phyloP scores from a whole-genome alignment of 2,888 invertebrate species.

The Callyntrura guangdongensis region DNA sequence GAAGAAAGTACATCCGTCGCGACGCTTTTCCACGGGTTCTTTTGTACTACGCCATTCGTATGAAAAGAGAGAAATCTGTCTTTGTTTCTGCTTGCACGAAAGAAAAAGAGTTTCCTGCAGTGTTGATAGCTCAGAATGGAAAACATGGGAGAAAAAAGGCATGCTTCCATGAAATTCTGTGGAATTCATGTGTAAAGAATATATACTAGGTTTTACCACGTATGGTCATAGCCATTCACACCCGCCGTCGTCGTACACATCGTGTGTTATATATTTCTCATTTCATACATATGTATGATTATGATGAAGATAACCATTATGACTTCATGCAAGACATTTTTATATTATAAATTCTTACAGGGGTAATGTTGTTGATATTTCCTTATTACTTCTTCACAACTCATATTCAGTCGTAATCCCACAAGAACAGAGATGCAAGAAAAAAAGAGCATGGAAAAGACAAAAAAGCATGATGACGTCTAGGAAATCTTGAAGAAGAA shows the following conservation, averaged over 20 bases:
- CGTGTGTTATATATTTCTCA: constrained; percentile 23
- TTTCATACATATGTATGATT: constrained; percentile 49
- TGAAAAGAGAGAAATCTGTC: constrained; percentile 36
- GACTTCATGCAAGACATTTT: constrained; percentile 40
- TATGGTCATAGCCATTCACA: constrained; percentile 28
- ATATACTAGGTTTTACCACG: constrained; percentile 4
- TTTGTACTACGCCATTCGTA: constrained; percentile 19
- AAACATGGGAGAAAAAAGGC: neutral
- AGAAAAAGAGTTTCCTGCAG: neutral
- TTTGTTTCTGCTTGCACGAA: constrained; percentile 20
- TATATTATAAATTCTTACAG: constrained; percentile 49
- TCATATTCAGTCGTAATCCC: neutral
- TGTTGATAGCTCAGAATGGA: constrained; percentile 13
- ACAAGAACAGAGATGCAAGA: neutral
- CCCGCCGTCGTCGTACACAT: neutral
- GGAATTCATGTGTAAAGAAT: neutral
- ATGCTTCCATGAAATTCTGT: neutral
- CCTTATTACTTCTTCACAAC: constrained; percentile 27
- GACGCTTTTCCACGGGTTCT: neutral
- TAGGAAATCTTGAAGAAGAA: constrained; percentile 37
- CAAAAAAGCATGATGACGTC: constrained; percentile 37
- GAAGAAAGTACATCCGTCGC: constrained; percentile 29
- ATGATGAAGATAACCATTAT: constrained; percentile 47
- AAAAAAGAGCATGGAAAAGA: constrained; percentile 2
- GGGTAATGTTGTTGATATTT: constrained; percentile 54